A percentile compares a stretch with the other conserved stretches of the same genome.
These are phyloP conservation scores for Pseudolycoriella hygida DNA, from an alignment of 2,888 invertebrate genomes.

Conservation along the genomic window DNA sequence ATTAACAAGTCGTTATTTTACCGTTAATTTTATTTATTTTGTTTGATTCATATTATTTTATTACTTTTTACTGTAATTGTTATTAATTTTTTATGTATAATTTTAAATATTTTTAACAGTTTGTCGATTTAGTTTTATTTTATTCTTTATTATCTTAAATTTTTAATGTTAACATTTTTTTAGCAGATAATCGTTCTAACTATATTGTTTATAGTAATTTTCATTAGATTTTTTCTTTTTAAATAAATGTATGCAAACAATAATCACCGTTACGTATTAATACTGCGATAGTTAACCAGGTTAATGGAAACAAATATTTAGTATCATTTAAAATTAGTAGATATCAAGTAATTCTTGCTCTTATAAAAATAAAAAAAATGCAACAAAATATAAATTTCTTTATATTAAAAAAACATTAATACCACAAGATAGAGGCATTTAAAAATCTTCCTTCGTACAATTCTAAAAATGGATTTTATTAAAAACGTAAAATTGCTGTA, in stretches of 20 bases:
- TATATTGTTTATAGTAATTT: conserved; percentile 7
- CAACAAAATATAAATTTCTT: too few species aligned
- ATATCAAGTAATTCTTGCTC: too few species aligned
- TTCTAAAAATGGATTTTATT: too few species aligned
- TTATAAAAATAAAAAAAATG: too few species aligned
- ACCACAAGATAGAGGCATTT: too few species aligned
- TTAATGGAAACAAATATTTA: neutral
- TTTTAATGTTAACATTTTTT: conserved; percentile 13
- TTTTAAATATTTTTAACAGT: conserved; percentile 6
- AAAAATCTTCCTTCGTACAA: too few species aligned
- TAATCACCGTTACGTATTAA: conserved; percentile 1
- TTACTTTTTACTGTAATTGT: neutral
- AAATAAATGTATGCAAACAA: conserved; percentile 2
- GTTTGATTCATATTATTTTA: neutral
- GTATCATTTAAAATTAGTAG: too few species aligned
- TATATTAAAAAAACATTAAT: too few species aligned
- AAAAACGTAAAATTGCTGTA: too few species aligned
- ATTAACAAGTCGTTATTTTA: neutral
- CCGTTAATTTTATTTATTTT: neutral
- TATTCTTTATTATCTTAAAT: conserved; percentile 12
- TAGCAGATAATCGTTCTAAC: conserved; percentile 12
- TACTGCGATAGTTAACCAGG: conserved; percentile 2
- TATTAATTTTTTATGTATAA: neutral
- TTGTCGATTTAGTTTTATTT: conserved; percentile 6
- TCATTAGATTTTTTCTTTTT: conserved; percentile 8